phyloP scores from a whole-genome alignment of 2,888 invertebrate species.

The Dynastes tityus region DNA sequence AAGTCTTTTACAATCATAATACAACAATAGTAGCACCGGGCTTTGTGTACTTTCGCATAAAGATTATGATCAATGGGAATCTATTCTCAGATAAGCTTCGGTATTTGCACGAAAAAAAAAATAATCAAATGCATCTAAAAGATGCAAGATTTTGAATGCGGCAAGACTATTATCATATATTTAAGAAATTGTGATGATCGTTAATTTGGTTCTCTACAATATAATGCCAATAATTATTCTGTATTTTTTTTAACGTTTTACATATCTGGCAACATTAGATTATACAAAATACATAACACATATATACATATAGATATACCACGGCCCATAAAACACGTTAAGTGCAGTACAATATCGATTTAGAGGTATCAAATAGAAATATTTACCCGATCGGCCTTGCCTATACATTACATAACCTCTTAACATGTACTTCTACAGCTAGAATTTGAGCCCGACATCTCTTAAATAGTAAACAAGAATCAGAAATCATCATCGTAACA shows the following conservation, averaged over 20 bases:
- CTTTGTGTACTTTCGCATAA: too few relatives aligned
- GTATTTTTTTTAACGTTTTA: neutral
- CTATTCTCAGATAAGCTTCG: too few relatives aligned
- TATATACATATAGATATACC: constrained; percentile 27
- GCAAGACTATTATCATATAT: constrained; percentile 23
- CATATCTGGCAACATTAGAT: constrained; percentile 24
- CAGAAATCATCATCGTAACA: constrained; percentile 5
- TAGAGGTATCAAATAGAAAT: neutral
- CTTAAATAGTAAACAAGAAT: constrained; percentile 30
- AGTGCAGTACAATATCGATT: constrained; percentile 2
- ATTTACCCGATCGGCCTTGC: neutral
- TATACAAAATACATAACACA: constrained; percentile 29
- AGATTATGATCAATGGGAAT: too few relatives aligned
- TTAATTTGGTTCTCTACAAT: neutral
- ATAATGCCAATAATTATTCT: neutral
- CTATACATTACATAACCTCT: neutral
- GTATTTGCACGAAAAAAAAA: too few relatives aligned
- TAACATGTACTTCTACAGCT: constrained; percentile 11
- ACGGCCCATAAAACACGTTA: constrained; percentile 20
- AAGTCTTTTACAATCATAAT: too few relatives aligned
- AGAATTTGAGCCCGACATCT: constrained; percentile 21
- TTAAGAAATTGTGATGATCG: constrained; percentile 13
- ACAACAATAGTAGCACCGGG: too few relatives aligned
- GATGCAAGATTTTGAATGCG: constrained; percentile 23
- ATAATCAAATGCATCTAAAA: too few relatives aligned